Evolutionary conservation across 2,888 invertebrate species (phyloP), one percentile per base, ranked within the genome.

Genomic region (Blastobasis lacticolella): DNA sequence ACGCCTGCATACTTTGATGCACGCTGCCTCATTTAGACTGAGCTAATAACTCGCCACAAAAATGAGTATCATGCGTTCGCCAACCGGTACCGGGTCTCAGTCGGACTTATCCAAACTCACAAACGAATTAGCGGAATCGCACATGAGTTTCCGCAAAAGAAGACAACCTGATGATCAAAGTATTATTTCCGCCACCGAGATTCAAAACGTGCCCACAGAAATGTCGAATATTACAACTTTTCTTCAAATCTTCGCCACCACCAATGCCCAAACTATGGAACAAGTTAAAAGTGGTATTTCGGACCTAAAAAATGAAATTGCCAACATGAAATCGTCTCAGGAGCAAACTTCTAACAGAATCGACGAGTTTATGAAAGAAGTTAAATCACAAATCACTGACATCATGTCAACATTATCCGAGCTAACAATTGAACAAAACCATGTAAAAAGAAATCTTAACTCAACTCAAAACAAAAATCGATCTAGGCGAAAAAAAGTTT

Each of bases 301-400:
- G 4, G 56, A 58, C 0, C 46, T 60, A 8, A 57, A 57, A 49
- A 49, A 49, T 1, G 50, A 57, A 44, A 55, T 60, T 4, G 46
- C 40, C 4, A 54, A 54, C 7, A 53, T 57, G 38, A 57, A 56
- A 49, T 43, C 23, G 6, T 51, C 54, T n/a, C 55, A 54, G 4
- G 52, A 56, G 5, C 37, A 44, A 47, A 48, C 49, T 10, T 46
- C 51, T 41, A 40, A 41, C 36, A 41, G 37, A 4, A 50, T 56
- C 9, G 49, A 50, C 43, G 43, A 42, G 0, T 54, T 53, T 49
- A 45, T 54, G 41, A 49, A 51, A n/a, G 53, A 48, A 6, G 49
- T 45, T 45, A 45, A 45, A 10, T 4, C 8, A 8, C 45, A 45
- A 45, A 23, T 45, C 0, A 50, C 51, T 36, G 54, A 56, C 37